phyloP scores from a whole-genome alignment of 1,140 invertebrate species.

The Bilobella aurantiaca region DNA sequence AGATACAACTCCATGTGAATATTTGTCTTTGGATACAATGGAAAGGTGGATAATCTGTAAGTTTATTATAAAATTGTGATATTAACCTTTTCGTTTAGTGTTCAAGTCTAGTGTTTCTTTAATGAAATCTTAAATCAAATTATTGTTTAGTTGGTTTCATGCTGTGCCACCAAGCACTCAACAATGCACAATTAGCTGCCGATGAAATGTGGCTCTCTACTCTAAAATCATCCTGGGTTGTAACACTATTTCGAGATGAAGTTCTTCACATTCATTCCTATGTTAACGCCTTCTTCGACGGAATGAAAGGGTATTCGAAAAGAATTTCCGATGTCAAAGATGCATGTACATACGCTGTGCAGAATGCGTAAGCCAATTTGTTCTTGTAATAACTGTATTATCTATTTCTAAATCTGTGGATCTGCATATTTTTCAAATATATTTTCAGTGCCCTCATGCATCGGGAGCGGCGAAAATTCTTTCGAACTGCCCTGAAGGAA shows the following conservation, averaged over 20 bases:
- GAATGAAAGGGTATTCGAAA: slow-evolving; percentile 89
- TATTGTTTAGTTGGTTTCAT: slow-evolving; percentile 67
- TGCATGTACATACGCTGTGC: slow-evolving; percentile 75
- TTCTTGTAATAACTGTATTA: slow-evolving; percentile 12
- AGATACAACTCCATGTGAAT: slow-evolving; percentile 95
- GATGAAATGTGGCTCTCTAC: slow-evolving; percentile 84
- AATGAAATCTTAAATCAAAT: too few relatives aligned
- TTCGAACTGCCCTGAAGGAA: slow-evolving; percentile 90
- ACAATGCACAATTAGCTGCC: slow-evolving; percentile 49
- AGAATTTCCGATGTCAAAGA: slow-evolving; percentile 89
- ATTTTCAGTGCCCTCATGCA: slow-evolving; percentile 61
- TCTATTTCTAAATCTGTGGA: too few relatives aligned
- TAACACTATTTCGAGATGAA: slow-evolving; percentile 93
- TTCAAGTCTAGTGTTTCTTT: too few relatives aligned
- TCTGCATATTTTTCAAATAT: slow-evolving; percentile 2
- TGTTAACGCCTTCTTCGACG: slow-evolving; percentile 85
- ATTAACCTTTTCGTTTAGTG: slow-evolving; percentile 14
- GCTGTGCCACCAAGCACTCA: slow-evolving; percentile 74
- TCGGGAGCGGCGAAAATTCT: slow-evolving; percentile 88
- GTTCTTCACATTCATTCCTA: slow-evolving; percentile 91
- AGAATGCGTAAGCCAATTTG: slow-evolving; percentile 56
- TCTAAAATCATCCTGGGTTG: slow-evolving; percentile 84
- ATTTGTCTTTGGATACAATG: slow-evolving; percentile 84
- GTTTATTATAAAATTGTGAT: slow-evolving; percentile 35
- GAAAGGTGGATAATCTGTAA: slow-evolving; percentile 91